These are phyloP conservation scores for Gonioctena quinquepunctata DNA, from an alignment of 1,140 invertebrate species.

Conservation along the genomic window DNA sequence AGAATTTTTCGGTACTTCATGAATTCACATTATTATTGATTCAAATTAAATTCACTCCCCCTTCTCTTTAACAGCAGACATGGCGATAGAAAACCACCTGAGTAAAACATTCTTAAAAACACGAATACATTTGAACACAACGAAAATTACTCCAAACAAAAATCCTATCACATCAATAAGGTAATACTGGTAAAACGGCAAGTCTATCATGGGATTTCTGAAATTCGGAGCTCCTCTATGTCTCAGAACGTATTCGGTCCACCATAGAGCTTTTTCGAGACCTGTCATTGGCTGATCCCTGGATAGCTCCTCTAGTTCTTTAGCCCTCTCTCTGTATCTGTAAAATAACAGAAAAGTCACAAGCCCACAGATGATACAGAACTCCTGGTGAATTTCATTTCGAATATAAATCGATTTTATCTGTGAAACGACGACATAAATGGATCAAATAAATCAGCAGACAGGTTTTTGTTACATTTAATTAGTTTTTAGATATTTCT, in stretches of 20 bases:
- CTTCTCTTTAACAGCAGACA: not conserved
- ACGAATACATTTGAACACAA: not conserved
- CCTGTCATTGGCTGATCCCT: constrained; percentile 50
- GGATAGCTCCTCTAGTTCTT: constrained; percentile 33
- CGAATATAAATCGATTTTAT: no score
- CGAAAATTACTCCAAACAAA: not conserved
- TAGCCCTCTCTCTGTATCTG: constrained; percentile 37
- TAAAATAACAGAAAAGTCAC: no score
- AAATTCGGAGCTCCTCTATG: constrained; percentile 54
- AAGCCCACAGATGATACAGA: no score
- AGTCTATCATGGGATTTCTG: constrained; percentile 44
- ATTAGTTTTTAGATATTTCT: no score
- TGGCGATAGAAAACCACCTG: not conserved
- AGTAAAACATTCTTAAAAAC: not conserved
- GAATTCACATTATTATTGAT: not conserved
- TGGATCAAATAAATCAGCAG: no score
- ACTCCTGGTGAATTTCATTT: no score
- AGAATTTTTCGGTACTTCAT: no score
- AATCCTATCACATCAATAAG: constrained; percentile 56
- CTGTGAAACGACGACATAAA: no score
- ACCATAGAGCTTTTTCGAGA: constrained; percentile 57
- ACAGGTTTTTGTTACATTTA: no score
- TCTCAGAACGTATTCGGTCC: constrained; percentile 59
- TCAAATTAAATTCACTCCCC: not conserved
- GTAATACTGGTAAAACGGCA: constrained; percentile 57